Conservation (phyloP, 1,140 invertebrate species). For the Wiebesia pumilae region DNA sequence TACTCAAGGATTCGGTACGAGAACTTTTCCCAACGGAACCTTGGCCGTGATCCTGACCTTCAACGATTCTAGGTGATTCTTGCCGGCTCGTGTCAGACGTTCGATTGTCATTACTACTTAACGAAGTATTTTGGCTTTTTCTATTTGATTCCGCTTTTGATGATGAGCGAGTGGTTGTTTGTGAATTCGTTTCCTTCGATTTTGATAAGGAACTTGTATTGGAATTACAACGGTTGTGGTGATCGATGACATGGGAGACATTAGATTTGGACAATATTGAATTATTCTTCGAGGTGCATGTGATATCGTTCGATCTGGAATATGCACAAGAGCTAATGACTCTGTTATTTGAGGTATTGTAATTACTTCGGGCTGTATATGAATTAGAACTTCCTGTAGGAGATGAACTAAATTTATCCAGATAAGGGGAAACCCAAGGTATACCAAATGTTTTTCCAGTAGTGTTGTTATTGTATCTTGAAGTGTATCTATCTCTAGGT, state of each 20-base stretch:
- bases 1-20: conserved; percentile 46
- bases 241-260: background rate
- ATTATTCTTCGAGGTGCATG: background rate
- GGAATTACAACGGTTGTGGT: background rate
- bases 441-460: conserved; percentile 71
- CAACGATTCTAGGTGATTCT: conserved; percentile 14
- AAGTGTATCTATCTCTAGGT: conserved; percentile 74
- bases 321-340: background rate
- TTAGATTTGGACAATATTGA: background rate
- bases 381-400: conserved; percentile 54
- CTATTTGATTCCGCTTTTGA: background rate
- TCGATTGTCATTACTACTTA: background rate
- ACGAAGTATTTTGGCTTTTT: background rate
- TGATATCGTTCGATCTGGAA: background rate
- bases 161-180: conserved; percentile 25
- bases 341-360: background rate
- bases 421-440: conserved; percentile 79
- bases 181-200: background rate
- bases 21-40: background rate
- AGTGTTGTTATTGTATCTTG: conserved; percentile 64
- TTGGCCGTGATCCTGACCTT: conserved; percentile 39
- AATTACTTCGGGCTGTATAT: background rate
- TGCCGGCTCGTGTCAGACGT: conserved; percentile 15
- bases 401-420: conserved; percentile 74
- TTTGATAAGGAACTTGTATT: conserved; percentile 35